These are phyloP conservation scores for Diplodus sargus DNA, from an alignment of 2,797 vertebrate species.

Conservation along the genomic window DNA sequence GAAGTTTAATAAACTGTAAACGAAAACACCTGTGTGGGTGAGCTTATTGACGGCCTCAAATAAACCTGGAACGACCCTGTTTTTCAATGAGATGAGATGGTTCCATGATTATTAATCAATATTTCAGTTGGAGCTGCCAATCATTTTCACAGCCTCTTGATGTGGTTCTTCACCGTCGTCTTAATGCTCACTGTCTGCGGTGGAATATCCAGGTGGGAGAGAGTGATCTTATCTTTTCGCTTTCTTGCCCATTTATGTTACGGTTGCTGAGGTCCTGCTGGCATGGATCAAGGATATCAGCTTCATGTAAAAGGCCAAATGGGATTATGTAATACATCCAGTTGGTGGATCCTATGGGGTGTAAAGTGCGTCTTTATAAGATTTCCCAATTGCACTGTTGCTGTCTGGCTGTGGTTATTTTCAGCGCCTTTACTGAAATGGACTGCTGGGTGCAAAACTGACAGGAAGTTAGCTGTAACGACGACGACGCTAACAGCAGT, in stretches of 20 bases:
- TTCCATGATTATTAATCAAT: background rate
- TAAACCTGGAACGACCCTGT: background rate
- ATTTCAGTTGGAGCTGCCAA: background rate
- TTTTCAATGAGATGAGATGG: background rate
- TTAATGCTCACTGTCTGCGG: background rate
- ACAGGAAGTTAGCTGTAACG: too few species aligned
- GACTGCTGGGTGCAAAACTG: too few species aligned
- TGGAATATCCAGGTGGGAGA: background rate
- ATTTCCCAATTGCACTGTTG: background rate
- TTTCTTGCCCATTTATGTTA: background rate
- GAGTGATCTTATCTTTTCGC: background rate
- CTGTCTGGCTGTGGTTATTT: conserved; percentile 2
- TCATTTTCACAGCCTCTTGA: conserved; percentile 11
- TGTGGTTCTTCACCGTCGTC: background rate
- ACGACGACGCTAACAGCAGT: too few species aligned
- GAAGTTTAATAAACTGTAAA: background rate
- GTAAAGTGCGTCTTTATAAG: background rate
- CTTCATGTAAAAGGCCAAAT: conserved; percentile 12
- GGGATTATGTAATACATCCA: background rate
- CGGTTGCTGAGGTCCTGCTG: background rate
- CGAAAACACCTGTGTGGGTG: conserved; percentile 9
- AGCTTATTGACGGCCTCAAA: background rate
- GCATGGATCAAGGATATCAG: background rate
- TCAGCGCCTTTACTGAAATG: background rate
- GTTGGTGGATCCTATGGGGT: background rate